Base-by-base conservation (phyloP, 2,113 vertebrate genomes). In the Hippolais icterina region DNA sequence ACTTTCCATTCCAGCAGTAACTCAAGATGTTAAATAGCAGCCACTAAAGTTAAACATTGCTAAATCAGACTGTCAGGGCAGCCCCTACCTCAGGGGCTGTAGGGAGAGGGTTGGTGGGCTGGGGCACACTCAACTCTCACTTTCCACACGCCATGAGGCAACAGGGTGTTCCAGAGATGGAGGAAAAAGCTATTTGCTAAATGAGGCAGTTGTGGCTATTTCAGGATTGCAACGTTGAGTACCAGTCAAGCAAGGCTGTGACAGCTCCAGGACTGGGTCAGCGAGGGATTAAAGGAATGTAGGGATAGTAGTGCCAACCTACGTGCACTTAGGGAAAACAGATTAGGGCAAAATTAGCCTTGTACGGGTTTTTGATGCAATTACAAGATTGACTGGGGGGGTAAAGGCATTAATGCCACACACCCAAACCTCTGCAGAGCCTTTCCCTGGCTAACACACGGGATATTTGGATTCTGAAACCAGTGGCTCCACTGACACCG, bases 1-100 rank as follows among this genome's bases (percentile, higher is more conserved):
- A 94, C 88, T 94, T 95, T 94, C 94, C 94, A 95, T 93, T 96
- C 96, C 96, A 96, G 88, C 94, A 92, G 94, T 65, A 96, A 92
- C 88, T 96, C 90, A 90, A 95, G 92, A 95, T 93, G 88, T 83
- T 83, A 83, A 92, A 92, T 80, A 94, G 94, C 90, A 95, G 88
- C 88, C 81, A 44, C 85, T 50, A 17, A 92, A 95, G 95, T 80
- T 65, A 86, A 95, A 88, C 63, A 63, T 41, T 14, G 82, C 23
- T 79, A 75, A 79, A 68, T 65, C 66, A 77, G 92, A 29, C 4
- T 37, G 75, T 65, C 94, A 80, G 85, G 83, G 29, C 6, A 61
- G 92, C 79, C 61, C 64, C 88, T 7, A 66, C 54, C 82, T 31
- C 4, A 11, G 71, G 60, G 82, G 21, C 60, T 49, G 54, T 12